These are phyloP conservation scores for Ellobius talpinus DNA, from an alignment of 2,113 vertebrate genomes.

Conservation along the genomic window DNA sequence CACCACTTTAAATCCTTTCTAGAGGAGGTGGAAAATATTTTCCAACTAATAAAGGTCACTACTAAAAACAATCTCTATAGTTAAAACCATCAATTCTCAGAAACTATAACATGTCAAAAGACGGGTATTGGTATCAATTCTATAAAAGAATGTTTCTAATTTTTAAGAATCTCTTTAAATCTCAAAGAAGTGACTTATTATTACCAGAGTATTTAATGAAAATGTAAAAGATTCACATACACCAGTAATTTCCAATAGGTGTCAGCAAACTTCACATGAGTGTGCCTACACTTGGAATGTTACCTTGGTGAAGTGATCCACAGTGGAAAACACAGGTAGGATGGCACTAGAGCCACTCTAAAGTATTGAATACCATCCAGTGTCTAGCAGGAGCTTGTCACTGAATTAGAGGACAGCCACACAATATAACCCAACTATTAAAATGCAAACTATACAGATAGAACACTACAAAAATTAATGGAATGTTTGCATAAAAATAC, in stretches of 20 bases:
- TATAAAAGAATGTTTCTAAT: neutral
- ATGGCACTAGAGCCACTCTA: neutral
- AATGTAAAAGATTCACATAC: slow-evolving; percentile 27
- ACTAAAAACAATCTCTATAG: slow-evolving; percentile 32
- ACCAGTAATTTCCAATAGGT: neutral
- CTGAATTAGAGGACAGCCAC: neutral
- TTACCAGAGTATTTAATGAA: slow-evolving; percentile 7
- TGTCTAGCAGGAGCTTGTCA: neutral
- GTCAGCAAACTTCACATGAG: neutral
- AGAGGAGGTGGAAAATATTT: neutral
- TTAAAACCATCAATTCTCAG: slow-evolving; percentile 12
- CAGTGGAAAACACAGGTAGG: neutral
- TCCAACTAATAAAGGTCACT: neutral
- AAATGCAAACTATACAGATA: slow-evolving; percentile 45
- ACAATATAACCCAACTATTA: neutral
- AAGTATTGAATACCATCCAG: neutral
- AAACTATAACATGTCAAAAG: neutral
- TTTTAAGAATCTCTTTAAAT: neutral
- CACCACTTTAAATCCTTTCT: neutral
- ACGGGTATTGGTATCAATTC: neutral
- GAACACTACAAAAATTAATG: slow-evolving; percentile 18
- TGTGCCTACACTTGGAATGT: neutral
- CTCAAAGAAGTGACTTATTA: neutral
- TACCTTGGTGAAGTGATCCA: neutral
- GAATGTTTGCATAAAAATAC: neutral